Evolutionary conservation across 2,797 vertebrate genomes (phyloP), one percentile per base, ranked within the genome.

Genomic region (Semotilus atromaculatus): DNA sequence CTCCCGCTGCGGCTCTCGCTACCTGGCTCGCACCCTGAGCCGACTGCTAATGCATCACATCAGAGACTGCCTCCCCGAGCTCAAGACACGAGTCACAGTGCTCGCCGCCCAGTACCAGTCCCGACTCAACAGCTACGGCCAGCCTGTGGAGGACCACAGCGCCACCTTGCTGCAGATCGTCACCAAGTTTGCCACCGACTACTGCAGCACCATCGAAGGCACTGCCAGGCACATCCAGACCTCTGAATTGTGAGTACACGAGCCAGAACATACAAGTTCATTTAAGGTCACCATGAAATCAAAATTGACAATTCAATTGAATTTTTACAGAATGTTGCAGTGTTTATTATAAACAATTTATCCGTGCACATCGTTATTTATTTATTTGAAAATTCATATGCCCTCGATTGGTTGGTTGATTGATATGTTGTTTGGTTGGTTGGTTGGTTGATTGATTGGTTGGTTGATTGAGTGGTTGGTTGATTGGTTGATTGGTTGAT

Each of bases 191-290:
- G 96, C 96, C 88, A 93, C 93, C 0, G 95, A 97, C 87, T 97
- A 97, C 90, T 96, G 96, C 92, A 94, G 92, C 94, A 97, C 96
- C 85, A 96, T 97, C 2, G 96, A 96, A 91, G 96, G 96, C 88
- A 97, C 96, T 1, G 95, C 93, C 38, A 92, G 93, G 36, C 89
- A 96, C 91, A 97, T 96, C 76, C 95, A 96, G 91, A 97, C 96
- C 26, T 92, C 96, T 0, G 96, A 97, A 88, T 93, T 97, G 96
- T 97, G 92, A 96, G 96, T 94, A 58, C 26, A 10, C n/a, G 51
- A 19, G 53, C 19, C 19, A 5, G 11, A 13, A 19, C 9, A 51
- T 73, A 18, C 45, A 48, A 48, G 45, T 16, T 48, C 4, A 48
- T 16, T 48, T 48, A 14, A 14, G 16, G 11, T 29, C 58, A 62